Base-by-base conservation (phyloP, 2,888 invertebrate species). In the Dynastes hyllus region DNA sequence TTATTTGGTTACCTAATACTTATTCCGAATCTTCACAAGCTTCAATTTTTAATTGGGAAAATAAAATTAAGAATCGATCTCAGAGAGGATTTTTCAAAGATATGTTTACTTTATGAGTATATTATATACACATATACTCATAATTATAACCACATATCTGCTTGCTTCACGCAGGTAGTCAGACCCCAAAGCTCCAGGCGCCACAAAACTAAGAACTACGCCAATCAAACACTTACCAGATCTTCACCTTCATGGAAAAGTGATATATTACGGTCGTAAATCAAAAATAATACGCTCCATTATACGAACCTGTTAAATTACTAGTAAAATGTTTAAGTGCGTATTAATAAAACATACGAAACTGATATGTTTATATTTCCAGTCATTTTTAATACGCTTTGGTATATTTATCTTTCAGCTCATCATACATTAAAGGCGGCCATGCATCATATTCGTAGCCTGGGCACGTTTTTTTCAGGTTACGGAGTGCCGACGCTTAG, bases 301-400 rank as follows among this genome's bases (percentile, higher is more conserved):
- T 73, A 73, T 58, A 73, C 73, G 58, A 73, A 73, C 73, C 58
- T 73, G 73, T 73, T 73, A 73, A 73, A 61, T 58, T 73, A 73
- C 73, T 58, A 73, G 73, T 73, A 73, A 73, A 73, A 73, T 73
- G 73, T 73, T 73, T 73, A 73, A 73, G 73, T 61, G 58, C n/a
- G 58, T 58, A 73, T 73, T 73, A 73, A 73, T 73, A 73, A 73
- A 73, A 73, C 73, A 73, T 73, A 73, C 13, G 73, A 73, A 73
- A 73, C 73, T 73, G 73, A 73, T 73, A 73, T 73, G 73, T 73
- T 73, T 73, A 58, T 58, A 73, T 73, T 73, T 22, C 61, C 58
- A 73, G 73, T 73, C 73, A 73, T 73, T 73, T 73, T 73, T 73
- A 73, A 73, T 73, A 73, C 58, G 73, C 37, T 40, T 13, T n/a